A percentile compares a stretch with the other conserved stretches of the same genome.
Evolutionary conservation across 2,888 invertebrate genomes (phyloP).

Genomic region (Lymantria monacha): DNA sequence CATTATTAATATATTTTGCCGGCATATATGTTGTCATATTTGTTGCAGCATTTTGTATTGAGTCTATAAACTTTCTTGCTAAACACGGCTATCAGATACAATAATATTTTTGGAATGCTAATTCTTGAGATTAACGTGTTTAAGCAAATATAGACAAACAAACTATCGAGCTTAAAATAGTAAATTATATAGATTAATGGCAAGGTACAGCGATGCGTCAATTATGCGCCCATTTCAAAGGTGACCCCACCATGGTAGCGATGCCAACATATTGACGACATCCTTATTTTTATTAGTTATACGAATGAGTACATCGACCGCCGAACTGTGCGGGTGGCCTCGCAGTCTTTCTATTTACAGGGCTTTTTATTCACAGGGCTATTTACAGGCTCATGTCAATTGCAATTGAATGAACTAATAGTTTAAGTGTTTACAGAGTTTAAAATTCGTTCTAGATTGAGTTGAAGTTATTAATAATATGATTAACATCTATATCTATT

Average conservation of each 20-base stretch:
- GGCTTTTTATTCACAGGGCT: too few species aligned
- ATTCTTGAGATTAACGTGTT: too few species aligned
- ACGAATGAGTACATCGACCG: constrained; percentile 74
- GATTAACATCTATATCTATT: too few species aligned
- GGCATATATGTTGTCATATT: too few species aligned
- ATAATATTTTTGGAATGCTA: too few species aligned
- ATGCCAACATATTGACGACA: constrained; percentile 80
- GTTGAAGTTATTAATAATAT: too few species aligned
- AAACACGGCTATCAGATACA: too few species aligned
- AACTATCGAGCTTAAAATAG: too few species aligned
- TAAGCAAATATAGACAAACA: too few species aligned
- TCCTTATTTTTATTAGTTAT: constrained; percentile 79
- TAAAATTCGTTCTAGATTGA: constrained; percentile 9
- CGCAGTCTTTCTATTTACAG: constrained; percentile 51
- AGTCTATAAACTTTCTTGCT: too few species aligned
- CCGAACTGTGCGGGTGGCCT: constrained; percentile 73
- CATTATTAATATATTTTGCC: too few species aligned
- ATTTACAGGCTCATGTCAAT: constrained; percentile 43
- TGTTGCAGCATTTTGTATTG: too few species aligned
- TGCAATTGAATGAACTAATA: constrained; percentile 17
- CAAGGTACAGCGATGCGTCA: constrained; percentile 33
- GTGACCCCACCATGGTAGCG: constrained; percentile 67
- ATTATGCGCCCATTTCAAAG: constrained; percentile 49
- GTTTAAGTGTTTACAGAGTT: constrained; percentile 15
- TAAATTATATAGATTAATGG: constrained; percentile 13